These are phyloP conservation scores for Mythimna ferrago DNA, from an alignment of 2,888 invertebrate genomes.

Conservation along the genomic window DNA sequence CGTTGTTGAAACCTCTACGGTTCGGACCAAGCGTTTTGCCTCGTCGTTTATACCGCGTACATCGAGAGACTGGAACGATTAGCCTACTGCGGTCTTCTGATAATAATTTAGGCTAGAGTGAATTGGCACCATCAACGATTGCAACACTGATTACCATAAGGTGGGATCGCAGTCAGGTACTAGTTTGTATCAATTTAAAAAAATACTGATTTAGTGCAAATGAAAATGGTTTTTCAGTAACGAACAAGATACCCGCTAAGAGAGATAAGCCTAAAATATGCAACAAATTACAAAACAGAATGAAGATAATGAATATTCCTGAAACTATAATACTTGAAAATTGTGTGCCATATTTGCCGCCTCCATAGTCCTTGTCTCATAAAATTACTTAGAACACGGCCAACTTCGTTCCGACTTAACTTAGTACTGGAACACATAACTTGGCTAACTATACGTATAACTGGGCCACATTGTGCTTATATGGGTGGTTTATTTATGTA, in stretches of 20 bases:
- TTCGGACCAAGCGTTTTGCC: too few relatives aligned
- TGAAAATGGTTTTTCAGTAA: neutral
- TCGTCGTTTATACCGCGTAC: too few relatives aligned
- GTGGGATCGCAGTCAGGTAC: too few relatives aligned
- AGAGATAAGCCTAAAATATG: neutral
- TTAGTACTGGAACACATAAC: constrained; percentile 48
- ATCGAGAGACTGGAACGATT: too few relatives aligned
- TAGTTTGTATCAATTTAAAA: too few relatives aligned
- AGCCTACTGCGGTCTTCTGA: too few relatives aligned
- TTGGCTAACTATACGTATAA: constrained; percentile 39
- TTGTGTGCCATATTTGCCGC: constrained; percentile 30
- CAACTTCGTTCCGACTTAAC: constrained; percentile 57
- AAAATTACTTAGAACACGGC: constrained; percentile 57
- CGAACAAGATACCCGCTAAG: neutral
- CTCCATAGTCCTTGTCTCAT: constrained; percentile 33
- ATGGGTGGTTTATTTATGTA: constrained; percentile 29
- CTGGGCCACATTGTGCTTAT: constrained; percentile 34
- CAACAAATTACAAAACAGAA: neutral
- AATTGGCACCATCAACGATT: too few relatives aligned
- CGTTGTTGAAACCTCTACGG: too few relatives aligned
- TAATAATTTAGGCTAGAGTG: too few relatives aligned
- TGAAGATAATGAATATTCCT: constrained; percentile 1
- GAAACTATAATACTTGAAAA: constrained; percentile 15
- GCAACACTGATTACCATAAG: too few relatives aligned
- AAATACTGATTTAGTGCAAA: neutral